phyloP scores from a whole-genome alignment of 92 coral and sea anemone species.

The Isaurus tuberculatus region DNA sequence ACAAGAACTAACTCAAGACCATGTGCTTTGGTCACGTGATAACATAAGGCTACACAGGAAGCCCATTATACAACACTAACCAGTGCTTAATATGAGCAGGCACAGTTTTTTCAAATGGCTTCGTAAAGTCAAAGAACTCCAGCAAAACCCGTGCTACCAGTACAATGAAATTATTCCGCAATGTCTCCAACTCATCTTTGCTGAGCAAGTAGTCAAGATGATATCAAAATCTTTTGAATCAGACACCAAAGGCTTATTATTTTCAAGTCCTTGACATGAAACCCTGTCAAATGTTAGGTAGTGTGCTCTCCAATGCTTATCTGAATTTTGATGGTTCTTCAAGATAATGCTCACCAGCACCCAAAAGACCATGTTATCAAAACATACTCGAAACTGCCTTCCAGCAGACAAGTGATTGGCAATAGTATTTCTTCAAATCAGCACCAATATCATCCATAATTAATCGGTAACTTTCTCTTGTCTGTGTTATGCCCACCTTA shows the following conservation, averaged over 20 bases:
- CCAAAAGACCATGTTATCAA: conserved; percentile 68
- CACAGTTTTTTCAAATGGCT: conserved; percentile 1
- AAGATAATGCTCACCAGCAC: conserved; percentile 40
- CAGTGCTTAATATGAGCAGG: conserved; percentile 4
- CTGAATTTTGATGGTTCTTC: conserved; percentile 5
- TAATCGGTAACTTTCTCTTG: conserved; percentile 50
- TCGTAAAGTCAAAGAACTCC: neutral
- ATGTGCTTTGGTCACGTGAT: too few relatives aligned
- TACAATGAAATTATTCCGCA: neutral
- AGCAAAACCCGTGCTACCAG: neutral
- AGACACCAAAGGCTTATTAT: conserved; percentile 2
- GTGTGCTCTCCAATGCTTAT: conserved; percentile 18
- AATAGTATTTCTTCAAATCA: conserved; percentile 37
- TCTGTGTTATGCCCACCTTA: conserved; percentile 54
- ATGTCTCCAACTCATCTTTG: conserved; percentile 8
- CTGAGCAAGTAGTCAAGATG: conserved; percentile 11
- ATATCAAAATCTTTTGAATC: neutral
- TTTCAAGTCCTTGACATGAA: neutral
- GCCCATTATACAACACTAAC: too few relatives aligned
- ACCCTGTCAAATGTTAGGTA: conserved; percentile 3
- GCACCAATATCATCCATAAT: conserved; percentile 69
- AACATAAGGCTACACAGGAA: too few relatives aligned
- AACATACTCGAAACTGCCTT: conserved; percentile 41
- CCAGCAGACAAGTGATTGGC: conserved; percentile 44
- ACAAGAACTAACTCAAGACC: too few relatives aligned